phyloP scores from a whole-genome alignment of 2,888 invertebrate species.

The Dicyrtomina minuta region DNA sequence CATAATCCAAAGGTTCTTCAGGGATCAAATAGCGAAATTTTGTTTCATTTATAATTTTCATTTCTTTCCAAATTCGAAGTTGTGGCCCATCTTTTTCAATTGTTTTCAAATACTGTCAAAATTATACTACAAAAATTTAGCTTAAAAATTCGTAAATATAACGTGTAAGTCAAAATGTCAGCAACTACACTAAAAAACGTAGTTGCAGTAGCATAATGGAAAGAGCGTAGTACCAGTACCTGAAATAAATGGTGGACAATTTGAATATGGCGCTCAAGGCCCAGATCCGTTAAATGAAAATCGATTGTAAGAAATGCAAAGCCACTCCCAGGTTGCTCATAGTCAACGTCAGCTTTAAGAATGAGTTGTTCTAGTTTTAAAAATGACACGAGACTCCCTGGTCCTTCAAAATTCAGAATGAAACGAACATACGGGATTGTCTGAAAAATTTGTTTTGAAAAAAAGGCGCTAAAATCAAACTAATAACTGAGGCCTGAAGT shows the following conservation, averaged over 20 bases:
- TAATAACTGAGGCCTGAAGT: not conserved
- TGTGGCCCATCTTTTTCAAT: constrained; percentile 17
- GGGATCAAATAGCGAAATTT: constrained; percentile 15
- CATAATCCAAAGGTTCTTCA: constrained; percentile 4
- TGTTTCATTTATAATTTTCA: constrained; percentile 12
- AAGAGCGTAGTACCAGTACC: no score
- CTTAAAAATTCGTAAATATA: no score
- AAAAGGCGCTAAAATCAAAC: not conserved
- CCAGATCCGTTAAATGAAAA: constrained; percentile 88
- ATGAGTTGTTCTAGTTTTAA: constrained; percentile 87
- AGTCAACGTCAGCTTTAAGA: constrained; percentile 75
- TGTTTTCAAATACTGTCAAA: constrained; percentile 14
- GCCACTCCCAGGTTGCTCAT: constrained; percentile 76
- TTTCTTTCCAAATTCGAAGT: constrained; percentile 22
- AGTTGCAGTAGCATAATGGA: no score
- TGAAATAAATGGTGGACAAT: constrained; percentile 79
- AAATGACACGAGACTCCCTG: constrained; percentile 85
- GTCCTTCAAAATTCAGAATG: constrained; percentile 91
- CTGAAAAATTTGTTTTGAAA: constrained; percentile 61
- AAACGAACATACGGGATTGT: constrained; percentile 88
- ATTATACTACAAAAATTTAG: not conserved
- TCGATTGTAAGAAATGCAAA: constrained; percentile 84
- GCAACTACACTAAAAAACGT: no score
- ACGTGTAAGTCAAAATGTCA: no score
- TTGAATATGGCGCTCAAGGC: constrained; percentile 83